phyloP scores from a whole-genome alignment of 2,113 vertebrate genomes.

The Propithecus coquereli region DNA sequence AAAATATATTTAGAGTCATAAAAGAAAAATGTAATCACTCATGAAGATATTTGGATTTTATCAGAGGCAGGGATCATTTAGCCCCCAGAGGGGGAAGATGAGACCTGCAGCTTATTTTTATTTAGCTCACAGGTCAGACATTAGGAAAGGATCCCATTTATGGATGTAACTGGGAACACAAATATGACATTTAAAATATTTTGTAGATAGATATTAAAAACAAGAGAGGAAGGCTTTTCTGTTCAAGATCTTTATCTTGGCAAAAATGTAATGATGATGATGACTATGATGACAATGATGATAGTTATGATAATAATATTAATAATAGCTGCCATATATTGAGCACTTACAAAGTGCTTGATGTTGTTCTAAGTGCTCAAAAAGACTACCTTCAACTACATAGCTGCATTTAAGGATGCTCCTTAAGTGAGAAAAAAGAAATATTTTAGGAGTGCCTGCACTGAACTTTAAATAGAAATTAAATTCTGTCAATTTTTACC shows the following conservation, averaged over 20 bases:
- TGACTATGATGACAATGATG: background rate
- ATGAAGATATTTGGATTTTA: background rate
- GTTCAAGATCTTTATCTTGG: background rate
- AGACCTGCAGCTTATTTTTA: background rate
- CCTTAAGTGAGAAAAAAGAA: background rate
- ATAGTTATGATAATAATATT: background rate
- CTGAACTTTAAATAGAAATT: slow-evolving; percentile 20
- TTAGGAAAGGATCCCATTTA: background rate
- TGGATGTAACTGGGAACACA: background rate
- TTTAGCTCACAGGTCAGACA: background rate
- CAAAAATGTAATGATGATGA: background rate
- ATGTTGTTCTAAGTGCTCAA: background rate
- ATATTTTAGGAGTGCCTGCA: background rate
- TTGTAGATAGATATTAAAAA: background rate
- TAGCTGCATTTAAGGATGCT: background rate
- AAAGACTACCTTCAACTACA: slow-evolving; percentile 11
- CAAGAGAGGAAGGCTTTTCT: background rate
- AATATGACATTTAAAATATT: background rate
- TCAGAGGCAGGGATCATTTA: background rate
- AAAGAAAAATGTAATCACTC: background rate
- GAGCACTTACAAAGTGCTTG: background rate
- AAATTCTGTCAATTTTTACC: slow-evolving; percentile 25
- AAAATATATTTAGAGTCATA: background rate
- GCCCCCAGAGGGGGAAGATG: background rate
- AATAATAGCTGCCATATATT: background rate